Conservation (phyloP, 2,797 vertebrate species). For the Eptatretus atami region DNA sequence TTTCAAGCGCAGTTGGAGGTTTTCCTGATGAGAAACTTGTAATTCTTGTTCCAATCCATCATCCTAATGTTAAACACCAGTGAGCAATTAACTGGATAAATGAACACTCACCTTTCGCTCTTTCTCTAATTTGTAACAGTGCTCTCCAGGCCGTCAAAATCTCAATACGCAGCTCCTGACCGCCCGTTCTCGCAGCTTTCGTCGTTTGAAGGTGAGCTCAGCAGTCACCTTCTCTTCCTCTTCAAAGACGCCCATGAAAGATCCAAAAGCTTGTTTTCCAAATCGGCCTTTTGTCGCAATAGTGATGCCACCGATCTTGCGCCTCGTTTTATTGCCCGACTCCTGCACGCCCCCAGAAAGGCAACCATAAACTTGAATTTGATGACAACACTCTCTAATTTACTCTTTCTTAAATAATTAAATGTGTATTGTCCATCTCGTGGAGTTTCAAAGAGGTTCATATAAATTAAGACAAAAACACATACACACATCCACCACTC, state of each 20-base stretch:
- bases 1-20: too few species aligned
- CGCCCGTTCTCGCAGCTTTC: not conserved
- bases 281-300: not conserved
- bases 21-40: too few species aligned
- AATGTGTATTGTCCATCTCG: too few species aligned
- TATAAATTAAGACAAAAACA: too few species aligned
- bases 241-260: not conserved
- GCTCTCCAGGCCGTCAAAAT: not conserved
- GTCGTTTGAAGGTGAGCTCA: slow-evolving; percentile 2
- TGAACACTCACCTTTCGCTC: not conserved
- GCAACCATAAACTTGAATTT: too few species aligned
- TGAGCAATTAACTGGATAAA: too few species aligned
- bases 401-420: too few species aligned
- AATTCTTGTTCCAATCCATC: too few species aligned
- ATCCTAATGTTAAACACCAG: too few species aligned
- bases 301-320: not conserved
- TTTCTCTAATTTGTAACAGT: slow-evolving; percentile 3
- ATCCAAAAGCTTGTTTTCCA: not conserved
- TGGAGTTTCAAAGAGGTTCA: too few species aligned
- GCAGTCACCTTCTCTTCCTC: not conserved
- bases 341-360: not conserved
- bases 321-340: not conserved
- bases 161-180: slow-evolving; percentile 4
- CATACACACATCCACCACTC: too few species aligned
- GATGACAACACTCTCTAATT: too few species aligned